Base-by-base conservation (phyloP, 1,140 invertebrate genomes). In the Lithobius niger region DNA sequence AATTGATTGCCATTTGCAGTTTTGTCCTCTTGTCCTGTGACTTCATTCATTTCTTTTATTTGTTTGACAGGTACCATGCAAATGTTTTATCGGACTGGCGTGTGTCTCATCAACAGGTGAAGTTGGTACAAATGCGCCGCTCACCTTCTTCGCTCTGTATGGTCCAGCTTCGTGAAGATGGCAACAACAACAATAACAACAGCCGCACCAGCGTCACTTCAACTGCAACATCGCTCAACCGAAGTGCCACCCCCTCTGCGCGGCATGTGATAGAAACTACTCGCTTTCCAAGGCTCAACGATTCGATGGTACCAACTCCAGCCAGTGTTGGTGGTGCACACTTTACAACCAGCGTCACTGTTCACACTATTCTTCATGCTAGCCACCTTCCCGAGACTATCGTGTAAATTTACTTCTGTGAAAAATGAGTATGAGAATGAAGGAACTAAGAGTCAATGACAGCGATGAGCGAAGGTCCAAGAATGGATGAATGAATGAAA, bases 41-140 rank as follows among this genome's bases (percentile, higher is more conserved):
- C 13, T 26, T 51, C 27, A 51, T 10, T 27, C 22, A 15, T 26
- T 27, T 26, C 44, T 21, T 15, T 13, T 21, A 13, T 27, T 16
- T 26, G 16, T 36, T 15, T 21, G 3, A 28, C 10, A 64, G 62
- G 48, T 64, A 61, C 49, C 59, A 64, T 48, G 15, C 40, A 4
- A 36, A n/a, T 6, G 25, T 10, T 3, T 19, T 13, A 18, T 3
- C 10, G 3, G 26, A 31, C 18, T 52, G 51, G 51, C 51, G 51
- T n/a, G 2, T 6, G 6, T 36, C 59, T 0, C 26, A 52, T 40
- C 27, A 52, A 15, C 10, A 13, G 6, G 51, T 52, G 13, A 4
- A 52, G 6, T 25, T 52, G 13, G n/a, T 52, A 21, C 3, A 52
- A 36, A 36, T 52, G 27, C 26, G 51, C 25, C 26, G 28, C 3